These are phyloP conservation scores for Danaus plexippus DNA, from an alignment of 1,140 invertebrate genomes.

Conservation along the genomic window DNA sequence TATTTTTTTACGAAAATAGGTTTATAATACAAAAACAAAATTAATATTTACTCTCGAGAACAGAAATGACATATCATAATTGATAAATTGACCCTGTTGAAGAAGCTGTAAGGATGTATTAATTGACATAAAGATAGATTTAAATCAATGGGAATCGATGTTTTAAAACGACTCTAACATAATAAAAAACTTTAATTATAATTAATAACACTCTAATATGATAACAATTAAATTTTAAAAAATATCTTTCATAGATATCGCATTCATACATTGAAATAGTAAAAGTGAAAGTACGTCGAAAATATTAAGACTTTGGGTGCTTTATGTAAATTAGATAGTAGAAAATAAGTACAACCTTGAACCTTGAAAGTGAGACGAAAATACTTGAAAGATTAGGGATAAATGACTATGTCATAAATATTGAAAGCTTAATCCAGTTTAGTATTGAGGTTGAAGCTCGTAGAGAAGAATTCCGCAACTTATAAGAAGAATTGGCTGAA, in stretches of 20 bases:
- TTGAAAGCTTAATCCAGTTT: constrained; percentile 3
- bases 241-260: neutral
- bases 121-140: constrained; percentile 18
- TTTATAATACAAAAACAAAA: too few relatives aligned
- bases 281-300: neutral
- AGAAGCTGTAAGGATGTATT: constrained; percentile 13
- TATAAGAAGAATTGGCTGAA: constrained; percentile 35
- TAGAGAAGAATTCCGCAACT: constrained; percentile 38
- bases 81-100: constrained; percentile 10
- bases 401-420: constrained; percentile 16
- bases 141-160: constrained; percentile 9
- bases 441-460: constrained; percentile 25
- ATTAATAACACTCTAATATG: constrained; percentile 13
- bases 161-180: constrained; percentile 4
- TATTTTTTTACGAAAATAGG: too few relatives aligned
- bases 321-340: constrained; percentile 5
- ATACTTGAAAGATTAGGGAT: constrained; percentile 19
- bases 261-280: constrained; percentile 5
- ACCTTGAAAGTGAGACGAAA: constrained; percentile 52
- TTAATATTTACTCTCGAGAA: too few relatives aligned
- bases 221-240: constrained; percentile 4
- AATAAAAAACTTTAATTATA: constrained; percentile 8
- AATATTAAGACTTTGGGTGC: constrained; percentile 2
- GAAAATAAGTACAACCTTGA: constrained; percentile 34
- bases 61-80: too few relatives aligned